phyloP scores from a whole-genome alignment of 2,888 invertebrate genomes.

The Dryococelus australis region DNA sequence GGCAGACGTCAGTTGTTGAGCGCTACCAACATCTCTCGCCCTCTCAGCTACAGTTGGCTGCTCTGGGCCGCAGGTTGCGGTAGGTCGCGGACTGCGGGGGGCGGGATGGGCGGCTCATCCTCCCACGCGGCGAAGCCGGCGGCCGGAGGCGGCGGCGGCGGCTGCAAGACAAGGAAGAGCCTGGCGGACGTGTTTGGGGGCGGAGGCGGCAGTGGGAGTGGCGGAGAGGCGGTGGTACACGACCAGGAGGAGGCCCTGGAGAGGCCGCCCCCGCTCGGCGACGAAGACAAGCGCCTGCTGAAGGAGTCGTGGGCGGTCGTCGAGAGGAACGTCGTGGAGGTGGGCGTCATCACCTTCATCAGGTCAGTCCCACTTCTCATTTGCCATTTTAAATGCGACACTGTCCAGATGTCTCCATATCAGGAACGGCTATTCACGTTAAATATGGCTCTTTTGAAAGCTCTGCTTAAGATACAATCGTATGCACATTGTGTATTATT shows the following conservation, averaged over 20 bases:
- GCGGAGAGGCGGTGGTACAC: constrained; percentile 9
- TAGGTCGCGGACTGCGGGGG: no score
- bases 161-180: neutral
- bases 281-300: constrained; percentile 56
- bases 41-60: no score
- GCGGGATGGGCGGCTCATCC: no score
- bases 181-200: constrained; percentile 3
- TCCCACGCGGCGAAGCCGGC: neutral
- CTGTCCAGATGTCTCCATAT: no score
- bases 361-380: constrained; percentile 52
- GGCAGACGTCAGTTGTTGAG: no score
- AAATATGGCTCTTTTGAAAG: no score
- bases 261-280: constrained; percentile 50
- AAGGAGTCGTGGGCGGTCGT: constrained; percentile 57
- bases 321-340: constrained; percentile 57
- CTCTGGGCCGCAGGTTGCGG: no score
- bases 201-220: neutral
- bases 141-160: neutral
- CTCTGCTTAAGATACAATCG: no score
- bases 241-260: constrained; percentile 39
- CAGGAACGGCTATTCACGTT: no score
- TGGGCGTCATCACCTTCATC: constrained; percentile 59
- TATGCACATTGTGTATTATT: no score
- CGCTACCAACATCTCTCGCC: no score
- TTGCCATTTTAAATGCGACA: neutral